phyloP scores from a whole-genome alignment of 2,797 vertebrate species.

The Erpetoichthys calabaricus region DNA sequence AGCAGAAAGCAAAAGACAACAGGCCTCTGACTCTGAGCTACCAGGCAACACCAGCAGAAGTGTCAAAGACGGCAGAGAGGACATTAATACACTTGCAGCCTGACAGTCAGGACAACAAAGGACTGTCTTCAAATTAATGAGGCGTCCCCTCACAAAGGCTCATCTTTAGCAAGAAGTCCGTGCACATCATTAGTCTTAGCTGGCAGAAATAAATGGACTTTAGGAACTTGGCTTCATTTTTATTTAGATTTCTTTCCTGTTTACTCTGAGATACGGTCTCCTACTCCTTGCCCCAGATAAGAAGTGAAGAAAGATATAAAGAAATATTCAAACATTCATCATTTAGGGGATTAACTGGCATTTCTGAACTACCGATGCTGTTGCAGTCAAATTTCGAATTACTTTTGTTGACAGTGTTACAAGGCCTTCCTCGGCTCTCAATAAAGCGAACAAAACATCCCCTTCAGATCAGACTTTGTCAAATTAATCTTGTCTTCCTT shows the following conservation, averaged over 20 bases:
- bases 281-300: not conserved
- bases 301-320: too few relatives aligned
- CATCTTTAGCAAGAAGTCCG: conserved; percentile 25
- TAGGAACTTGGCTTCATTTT: conserved; percentile 24
- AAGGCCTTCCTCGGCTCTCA: too few relatives aligned
- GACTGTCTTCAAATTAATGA: conserved; percentile 18
- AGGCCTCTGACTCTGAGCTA: conserved; percentile 24
- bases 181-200: conserved; percentile 30
- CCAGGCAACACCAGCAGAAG: conserved; percentile 12
- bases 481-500: too few relatives aligned
- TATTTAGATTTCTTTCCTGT: conserved; percentile 26
- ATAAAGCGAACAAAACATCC: too few relatives aligned
- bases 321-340: too few relatives aligned
- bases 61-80: conserved; percentile 4
- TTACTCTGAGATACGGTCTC: conserved; percentile 19
- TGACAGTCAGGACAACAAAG: conserved; percentile 16
- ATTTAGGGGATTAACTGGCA: too few relatives aligned
- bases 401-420: too few relatives aligned
- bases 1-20: conserved; percentile 33
- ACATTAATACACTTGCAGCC: conserved; percentile 8
- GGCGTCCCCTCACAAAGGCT: conserved; percentile 13
- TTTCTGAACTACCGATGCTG: too few relatives aligned
- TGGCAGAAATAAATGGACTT: conserved; percentile 41
- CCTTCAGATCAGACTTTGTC: too few relatives aligned
- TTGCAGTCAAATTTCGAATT: too few relatives aligned